These are phyloP conservation scores for Cephus nigrinus DNA, from an alignment of 2,888 invertebrate species.

Conservation along the genomic window DNA sequence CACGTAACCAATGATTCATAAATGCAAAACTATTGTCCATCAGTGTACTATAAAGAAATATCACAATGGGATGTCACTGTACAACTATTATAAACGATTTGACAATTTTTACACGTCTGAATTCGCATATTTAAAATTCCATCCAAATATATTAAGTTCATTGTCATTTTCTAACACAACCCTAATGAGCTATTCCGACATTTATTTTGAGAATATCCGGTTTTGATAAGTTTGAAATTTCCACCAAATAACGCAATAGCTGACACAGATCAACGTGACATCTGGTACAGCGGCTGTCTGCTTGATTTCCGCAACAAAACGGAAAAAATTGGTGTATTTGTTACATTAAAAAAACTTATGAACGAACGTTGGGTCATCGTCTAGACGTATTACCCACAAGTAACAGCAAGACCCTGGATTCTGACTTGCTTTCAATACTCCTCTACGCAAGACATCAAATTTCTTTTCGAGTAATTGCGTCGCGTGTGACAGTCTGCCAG, in stretches of 20 bases:
- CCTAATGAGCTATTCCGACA: too few species aligned
- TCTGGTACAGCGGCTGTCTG: not conserved
- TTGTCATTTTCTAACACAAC: too few species aligned
- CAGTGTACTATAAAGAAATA: not conserved
- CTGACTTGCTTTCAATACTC: not conserved
- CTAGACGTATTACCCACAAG: too few species aligned
- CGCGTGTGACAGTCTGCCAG: not conserved
- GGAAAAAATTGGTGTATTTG: conserved; percentile 3
- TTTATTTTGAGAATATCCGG: not conserved
- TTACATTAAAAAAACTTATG: conserved; percentile 6
- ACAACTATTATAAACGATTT: not conserved
- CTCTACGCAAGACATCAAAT: conserved; percentile 1
- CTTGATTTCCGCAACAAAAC: conserved; percentile 1
- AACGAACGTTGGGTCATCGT: not conserved
- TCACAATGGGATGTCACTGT: not conserved
- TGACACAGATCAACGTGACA: not conserved
- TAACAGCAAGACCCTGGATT: not conserved
- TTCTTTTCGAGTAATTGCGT: conserved; percentile 1
- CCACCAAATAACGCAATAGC: not conserved
- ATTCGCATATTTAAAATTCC: not conserved
- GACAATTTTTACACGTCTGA: not conserved
- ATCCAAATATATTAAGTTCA: not conserved
- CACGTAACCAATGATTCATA: not conserved
- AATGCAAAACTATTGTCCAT: not conserved
- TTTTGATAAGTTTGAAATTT: not conserved